Conservation (phyloP, 2,888 invertebrate species). For the Megamerina dolium region DNA sequence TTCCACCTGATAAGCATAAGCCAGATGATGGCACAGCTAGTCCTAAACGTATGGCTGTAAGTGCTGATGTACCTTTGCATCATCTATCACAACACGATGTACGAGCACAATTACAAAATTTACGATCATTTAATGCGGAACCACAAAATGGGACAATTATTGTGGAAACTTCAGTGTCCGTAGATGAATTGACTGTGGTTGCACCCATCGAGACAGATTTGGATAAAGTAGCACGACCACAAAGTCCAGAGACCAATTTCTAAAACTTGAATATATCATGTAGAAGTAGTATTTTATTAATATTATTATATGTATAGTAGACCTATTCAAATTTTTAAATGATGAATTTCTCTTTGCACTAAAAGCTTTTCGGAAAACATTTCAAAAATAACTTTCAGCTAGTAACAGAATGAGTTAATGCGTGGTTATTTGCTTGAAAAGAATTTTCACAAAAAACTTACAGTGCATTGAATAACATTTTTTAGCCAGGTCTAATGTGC, state of each 20-base stretch:
- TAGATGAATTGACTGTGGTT: neutral
- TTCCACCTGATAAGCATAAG: constrained; percentile 39
- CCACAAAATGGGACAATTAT: neutral
- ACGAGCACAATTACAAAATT: constrained; percentile 35
- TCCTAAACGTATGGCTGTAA: constrained; percentile 38
- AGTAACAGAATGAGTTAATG: no score
- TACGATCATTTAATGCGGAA: constrained; percentile 37
- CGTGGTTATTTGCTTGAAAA: no score
- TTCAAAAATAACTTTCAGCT: neutral
- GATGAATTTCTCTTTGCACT: neutral
- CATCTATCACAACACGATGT: constrained; percentile 43
- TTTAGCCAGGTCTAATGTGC: no score
- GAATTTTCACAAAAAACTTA: no score
- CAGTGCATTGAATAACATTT: no score
- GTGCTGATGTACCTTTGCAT: constrained; percentile 43
- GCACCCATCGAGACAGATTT: constrained; percentile 14
- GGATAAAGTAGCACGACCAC: constrained; percentile 29
- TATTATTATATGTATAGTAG: no score
- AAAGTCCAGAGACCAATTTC: constrained; percentile 45
- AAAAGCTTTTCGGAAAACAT: neutral
- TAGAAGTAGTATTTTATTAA: no score
- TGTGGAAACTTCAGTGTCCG: neutral
- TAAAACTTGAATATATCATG: constrained; percentile 21
- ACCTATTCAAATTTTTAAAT: constrained; percentile 9
- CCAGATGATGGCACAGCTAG: constrained; percentile 30